Base-by-base conservation (phyloP, 1,140 invertebrate genomes). In the Eurosta solidaginis region DNA sequence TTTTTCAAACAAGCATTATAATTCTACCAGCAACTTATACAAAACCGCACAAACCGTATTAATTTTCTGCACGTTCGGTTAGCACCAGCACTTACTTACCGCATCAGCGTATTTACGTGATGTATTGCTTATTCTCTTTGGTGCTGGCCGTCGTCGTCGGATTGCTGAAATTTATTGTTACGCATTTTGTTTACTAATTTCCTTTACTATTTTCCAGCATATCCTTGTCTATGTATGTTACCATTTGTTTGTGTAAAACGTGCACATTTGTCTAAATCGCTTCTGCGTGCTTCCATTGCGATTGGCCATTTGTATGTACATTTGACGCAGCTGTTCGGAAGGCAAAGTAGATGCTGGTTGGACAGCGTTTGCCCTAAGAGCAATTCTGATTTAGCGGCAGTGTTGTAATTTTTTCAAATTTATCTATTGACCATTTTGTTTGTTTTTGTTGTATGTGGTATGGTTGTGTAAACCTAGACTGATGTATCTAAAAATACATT, bases 181-280 rank as follows among this genome's bases (percentile, higher is more conserved):
- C 54, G 54, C 54, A 59, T 59, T 59, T 59, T 59, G 54, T 59
- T 59, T 59, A 59, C 54, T 59, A 59, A 59, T 59, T 59, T 59
- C 33, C 54, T 59, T 59, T 59, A 59, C 54, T 25, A 59, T 59
- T 59, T 36, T 33, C 25, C 54, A 12, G 54, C 54, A 33, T 17
- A 36, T 33, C 27, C 12, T 59, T 33, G 54, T 59, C 54, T 59
- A n/a, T n/a, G n/a, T 17, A 6, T 7, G 12, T 22, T n/a, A 33
- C 27, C 14, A 59, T 59, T 59, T 22, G 17, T n/a, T 14, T n/a
- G n/a, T n/a, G n/a, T n/a, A n/a, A n/a, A n/a, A n/a, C n/a, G n/a
- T n/a, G n/a, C 27, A 59, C 54, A 59, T 33, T 59, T 33, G 29
- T 33, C 33, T 33, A 29, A 59, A 59, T 59, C 25, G 54, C 54